Evolutionary conservation across 2,888 invertebrate species (phyloP).

Genomic region (Oligia strigilis): DNA sequence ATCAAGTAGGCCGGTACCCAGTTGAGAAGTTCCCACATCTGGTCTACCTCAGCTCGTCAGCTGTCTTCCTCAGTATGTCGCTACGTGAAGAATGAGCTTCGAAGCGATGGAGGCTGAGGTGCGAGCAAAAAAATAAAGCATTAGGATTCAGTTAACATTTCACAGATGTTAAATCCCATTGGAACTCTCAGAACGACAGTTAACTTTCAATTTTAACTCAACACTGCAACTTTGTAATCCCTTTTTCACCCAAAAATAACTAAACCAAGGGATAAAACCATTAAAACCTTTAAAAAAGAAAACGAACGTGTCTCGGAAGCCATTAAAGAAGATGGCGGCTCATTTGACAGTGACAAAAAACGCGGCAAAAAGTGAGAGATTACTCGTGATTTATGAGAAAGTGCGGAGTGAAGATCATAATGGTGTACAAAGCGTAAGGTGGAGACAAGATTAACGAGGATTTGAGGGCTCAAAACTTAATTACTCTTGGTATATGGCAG

Average conservation of each 20-base stretch:
- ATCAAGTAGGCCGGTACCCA: not conserved
- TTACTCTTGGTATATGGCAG: conserved; percentile 3
- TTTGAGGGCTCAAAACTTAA: conserved; percentile 4
- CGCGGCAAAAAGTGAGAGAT: conserved; percentile 59
- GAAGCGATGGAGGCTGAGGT: conserved; percentile 12
- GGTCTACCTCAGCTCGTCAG: not conserved
- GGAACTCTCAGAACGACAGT: conserved; percentile 2
- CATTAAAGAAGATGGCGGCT: conserved; percentile 63
- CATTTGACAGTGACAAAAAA: conserved; percentile 67
- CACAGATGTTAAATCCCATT: conserved; percentile 27
- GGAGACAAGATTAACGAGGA: conserved; percentile 22
- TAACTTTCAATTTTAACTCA: conserved; percentile 7
- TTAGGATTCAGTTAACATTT: conserved; percentile 21
- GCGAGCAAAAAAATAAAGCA: conserved; percentile 31
- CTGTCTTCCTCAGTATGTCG: not conserved
- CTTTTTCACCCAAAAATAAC: conserved; percentile 28
- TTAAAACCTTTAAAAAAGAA: conserved; percentile 41
- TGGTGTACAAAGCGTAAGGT: conserved; percentile 23
- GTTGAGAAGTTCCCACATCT: conserved; percentile 1
- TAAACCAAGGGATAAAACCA: conserved; percentile 37
- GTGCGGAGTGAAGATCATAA: conserved; percentile 31
- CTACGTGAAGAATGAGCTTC: not conserved
- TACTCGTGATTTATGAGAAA: conserved; percentile 61
- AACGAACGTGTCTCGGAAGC: conserved; percentile 47
- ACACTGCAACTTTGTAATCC: conserved; percentile 25